Evolutionary conservation across 2,888 invertebrate species (phyloP).

Genomic region (Carabus problematicus): DNA sequence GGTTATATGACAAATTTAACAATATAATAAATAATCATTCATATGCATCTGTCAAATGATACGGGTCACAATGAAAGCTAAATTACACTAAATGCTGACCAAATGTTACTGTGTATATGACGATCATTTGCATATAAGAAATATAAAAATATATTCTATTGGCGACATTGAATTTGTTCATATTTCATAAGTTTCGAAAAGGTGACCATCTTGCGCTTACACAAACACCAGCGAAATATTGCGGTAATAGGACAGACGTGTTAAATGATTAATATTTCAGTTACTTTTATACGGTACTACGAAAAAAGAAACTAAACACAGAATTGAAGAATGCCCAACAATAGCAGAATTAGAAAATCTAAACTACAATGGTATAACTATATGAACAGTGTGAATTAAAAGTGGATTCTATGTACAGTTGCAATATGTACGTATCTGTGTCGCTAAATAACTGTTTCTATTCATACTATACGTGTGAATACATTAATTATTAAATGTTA

Average conservation of each 20-base stretch:
- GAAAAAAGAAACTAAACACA: conserved; percentile 5
- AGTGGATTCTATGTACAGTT: conserved; percentile 17
- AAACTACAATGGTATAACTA: conserved; percentile 22
- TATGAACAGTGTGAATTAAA: conserved; percentile 22
- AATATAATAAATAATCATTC: too few relatives aligned
- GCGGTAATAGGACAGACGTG: neutral
- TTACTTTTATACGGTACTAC: neutral
- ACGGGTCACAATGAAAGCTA: conserved; percentile 23
- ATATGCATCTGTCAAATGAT: too few relatives aligned
- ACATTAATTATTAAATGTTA: conserved; percentile 16
- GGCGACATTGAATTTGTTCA: conserved; percentile 33
- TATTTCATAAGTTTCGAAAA: conserved; percentile 33
- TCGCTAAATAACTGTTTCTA: too few relatives aligned
- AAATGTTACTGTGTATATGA: neutral
- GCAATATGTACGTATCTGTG: conserved; percentile 14
- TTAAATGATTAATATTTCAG: neutral
- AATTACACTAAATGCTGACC: conserved; percentile 25
- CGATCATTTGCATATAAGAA: conserved; percentile 29
- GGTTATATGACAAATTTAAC: too few relatives aligned
- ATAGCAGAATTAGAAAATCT: conserved; percentile 15
- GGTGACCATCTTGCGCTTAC: conserved; percentile 17
- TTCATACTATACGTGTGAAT: conserved; percentile 18
- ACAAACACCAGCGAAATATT: neutral
- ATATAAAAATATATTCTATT: conserved; percentile 35
- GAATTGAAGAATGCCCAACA: conserved; percentile 19